Percentiles rank a stretch among this genome's conserved stretches.
Evolutionary conservation across 2,888 invertebrate genomes (phyloP).

Genomic region (Phengaris alcon): DNA sequence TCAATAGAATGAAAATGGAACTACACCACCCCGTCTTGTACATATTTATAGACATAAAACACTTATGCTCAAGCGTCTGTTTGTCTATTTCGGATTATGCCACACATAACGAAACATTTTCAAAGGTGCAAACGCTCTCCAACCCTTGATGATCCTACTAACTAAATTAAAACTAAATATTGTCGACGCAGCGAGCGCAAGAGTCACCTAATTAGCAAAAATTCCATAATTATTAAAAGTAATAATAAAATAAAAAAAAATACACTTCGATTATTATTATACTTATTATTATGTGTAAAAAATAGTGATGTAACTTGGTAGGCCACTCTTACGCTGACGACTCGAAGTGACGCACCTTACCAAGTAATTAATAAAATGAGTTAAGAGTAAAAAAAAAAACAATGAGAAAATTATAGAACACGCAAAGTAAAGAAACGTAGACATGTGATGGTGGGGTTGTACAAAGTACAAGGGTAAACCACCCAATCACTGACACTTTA

Average conservation of each 20-base stretch:
- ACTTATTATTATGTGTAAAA: slow-evolving; percentile 11
- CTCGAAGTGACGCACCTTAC: slow-evolving; percentile 8
- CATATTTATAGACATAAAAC: background rate
- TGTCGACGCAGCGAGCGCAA: background rate
- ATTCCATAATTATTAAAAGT: background rate
- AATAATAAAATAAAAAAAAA: background rate
- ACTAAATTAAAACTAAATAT: slow-evolving; percentile 19
- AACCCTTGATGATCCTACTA: slow-evolving; percentile 13
- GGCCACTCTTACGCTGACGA: background rate
- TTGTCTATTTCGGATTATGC: slow-evolving; percentile 7
- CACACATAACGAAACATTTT: background rate
- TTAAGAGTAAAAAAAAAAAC: background rate
- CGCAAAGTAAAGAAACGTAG: slow-evolving; percentile 11
- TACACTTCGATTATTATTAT: background rate
- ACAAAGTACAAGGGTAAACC: slow-evolving; percentile 8
- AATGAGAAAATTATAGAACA: slow-evolving; percentile 10
- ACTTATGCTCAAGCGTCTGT: background rate
- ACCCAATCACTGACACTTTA: slow-evolving; percentile 14
- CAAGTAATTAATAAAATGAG: slow-evolving; percentile 7
- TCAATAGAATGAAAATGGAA: background rate
- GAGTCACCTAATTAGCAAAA: background rate
- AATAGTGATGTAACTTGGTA: slow-evolving; percentile 18
- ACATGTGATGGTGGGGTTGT: slow-evolving; percentile 28
- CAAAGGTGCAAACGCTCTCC: slow-evolving; percentile 1
- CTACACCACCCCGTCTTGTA: background rate